Evolutionary conservation across 2,797 vertebrate species (phyloP), one percentile per base, ranked within the genome.

Genomic region (Argyrosomus regius): DNA sequence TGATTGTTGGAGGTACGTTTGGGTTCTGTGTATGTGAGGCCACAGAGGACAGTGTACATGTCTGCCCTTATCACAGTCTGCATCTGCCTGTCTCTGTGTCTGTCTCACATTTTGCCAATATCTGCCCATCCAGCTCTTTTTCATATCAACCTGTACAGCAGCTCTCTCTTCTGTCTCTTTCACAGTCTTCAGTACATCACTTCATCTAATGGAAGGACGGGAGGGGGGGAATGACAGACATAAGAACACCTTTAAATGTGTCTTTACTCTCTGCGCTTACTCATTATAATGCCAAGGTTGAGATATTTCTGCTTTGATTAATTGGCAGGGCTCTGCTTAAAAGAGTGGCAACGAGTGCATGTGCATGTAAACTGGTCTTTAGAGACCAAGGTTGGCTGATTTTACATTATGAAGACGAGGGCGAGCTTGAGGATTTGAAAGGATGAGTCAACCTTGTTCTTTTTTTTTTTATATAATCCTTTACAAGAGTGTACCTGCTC

Each of bases 41-140:
- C 90, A 86, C 89, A 68, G 77, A 91, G 84, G 90, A 81, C 50
- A 79, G 84, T 85, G 86, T 90, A 76, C 77, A 83, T 88, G 90
- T 91, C 89, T 83, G 80, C 84, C 87, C 86, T 82, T 78, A 92
- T 93, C 90, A 88, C 80, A 85, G 54, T 75, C 60, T 75, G 72
- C 78, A 83, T 82, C 83, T 87, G 75, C 11, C n/a, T 26, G 50
- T 48, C 43, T 70, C 67, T 77, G 9, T 78, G 24, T 86, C 77
- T 80, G 62, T 74, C 82, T 81, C 75, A 67, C 63, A 77, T 69
- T 77, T 65, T 78, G 49, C 74, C 71, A 67, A 50, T 76, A 81
- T 87, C 77, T 87, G 81, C 80, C 73, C 62, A 60, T 81, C 80
- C 66, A 77, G 68, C 67, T 83, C 66, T 73, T 77, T 84, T 85